Evolutionary conservation across 2,888 invertebrate genomes (phyloP).

Genomic region (Mimachlamys varia): DNA sequence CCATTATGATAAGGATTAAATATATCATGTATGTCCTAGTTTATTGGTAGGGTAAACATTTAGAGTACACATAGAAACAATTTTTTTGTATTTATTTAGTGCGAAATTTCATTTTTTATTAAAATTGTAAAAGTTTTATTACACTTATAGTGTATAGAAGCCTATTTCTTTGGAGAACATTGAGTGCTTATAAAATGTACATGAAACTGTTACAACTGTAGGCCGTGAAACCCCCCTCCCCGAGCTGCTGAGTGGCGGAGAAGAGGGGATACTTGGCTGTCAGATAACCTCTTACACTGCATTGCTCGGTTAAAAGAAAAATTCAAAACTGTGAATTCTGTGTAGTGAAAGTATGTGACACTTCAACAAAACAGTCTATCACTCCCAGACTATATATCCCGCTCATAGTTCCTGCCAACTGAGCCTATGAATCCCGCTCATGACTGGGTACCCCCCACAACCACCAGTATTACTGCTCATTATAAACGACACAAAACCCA

Average conservation of each 20-base stretch:
- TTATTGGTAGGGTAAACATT: background rate
- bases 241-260: background rate
- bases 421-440: too few species aligned
- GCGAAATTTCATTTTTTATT: background rate
- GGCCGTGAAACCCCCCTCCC: background rate
- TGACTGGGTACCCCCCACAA: conserved; percentile 23
- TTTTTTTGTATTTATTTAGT: background rate
- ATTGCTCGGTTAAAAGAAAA: background rate
- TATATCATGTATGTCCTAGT: background rate
- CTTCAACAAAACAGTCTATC: conserved; percentile 18
- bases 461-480: background rate
- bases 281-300: conserved; percentile 23
- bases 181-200: background rate
- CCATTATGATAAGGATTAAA: background rate
- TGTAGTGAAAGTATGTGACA: background rate
- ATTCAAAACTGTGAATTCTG: conserved; percentile 25
- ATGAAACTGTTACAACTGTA: background rate
- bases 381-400: background rate
- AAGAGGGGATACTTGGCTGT: background rate
- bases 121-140: background rate
- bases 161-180: background rate
- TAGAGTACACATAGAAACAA: background rate
- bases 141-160: background rate
- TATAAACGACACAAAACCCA: background rate
- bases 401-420: background rate